Evolutionary conservation across 2,888 invertebrate species (phyloP), one percentile per base, ranked within the genome.

Genomic region (Nowickia ferox): DNA sequence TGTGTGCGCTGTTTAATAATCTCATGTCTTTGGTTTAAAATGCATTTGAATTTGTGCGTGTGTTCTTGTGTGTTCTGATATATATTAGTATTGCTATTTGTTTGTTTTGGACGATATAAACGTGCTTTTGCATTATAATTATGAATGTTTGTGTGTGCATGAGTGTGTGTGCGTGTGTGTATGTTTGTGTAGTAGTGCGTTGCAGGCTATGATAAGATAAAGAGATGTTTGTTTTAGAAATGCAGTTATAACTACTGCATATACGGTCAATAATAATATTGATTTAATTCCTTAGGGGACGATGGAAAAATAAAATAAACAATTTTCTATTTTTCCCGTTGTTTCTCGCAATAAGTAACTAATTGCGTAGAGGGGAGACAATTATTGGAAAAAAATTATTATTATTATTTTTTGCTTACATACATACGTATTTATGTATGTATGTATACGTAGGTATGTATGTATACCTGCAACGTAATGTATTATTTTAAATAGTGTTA

Each of bases 81-180:
- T 42, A 42, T 42, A 42, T 76, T 68, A 53, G 44, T 42, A 13
- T 51, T 51, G 42, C n/a, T 81, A 79, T 74, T 75, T 74, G 79
- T 55, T 79, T 66, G 57, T 66, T 65, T 75, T 59, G 66, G 75
- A 51, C 65, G 65, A 79, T 83, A 72, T 75, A 65, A 82, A 79
- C 85, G 82, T 85, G 78, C 74, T 65, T 75, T 75, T 79, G 85
- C 82, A 79, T 86, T 86, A 65, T 83, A 83, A 83, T 86, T 83
- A 79, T 79, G 57, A 55, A 38, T 69, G 17, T 9, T 19, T 81
- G 59, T 11, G 15, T 72, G 15, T 42, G n/a, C n/a, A 15, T 42
- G 6, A 19, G 10, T 63, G 13, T 48, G 1, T n/a, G 15, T 30
- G 30, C 1, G 51, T 11, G 11, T 72, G 15, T 48, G 6, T 6